These are phyloP conservation scores for Dinoponera quadriceps DNA, from an alignment of 1,140 invertebrate species.

Conservation along the genomic window DNA sequence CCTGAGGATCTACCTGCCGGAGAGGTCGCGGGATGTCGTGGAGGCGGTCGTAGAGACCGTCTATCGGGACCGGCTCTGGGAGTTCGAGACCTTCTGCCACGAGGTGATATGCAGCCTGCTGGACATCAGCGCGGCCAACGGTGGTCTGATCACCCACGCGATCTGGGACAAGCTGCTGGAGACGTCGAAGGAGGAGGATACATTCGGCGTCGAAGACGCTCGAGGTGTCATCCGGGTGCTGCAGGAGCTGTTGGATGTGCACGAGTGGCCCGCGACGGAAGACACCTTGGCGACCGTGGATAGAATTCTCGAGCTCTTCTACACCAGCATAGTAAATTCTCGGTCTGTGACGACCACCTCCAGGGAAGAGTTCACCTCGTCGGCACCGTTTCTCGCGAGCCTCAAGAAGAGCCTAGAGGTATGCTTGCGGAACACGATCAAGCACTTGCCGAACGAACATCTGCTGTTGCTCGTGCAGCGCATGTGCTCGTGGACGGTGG, in stretches of 20 bases:
- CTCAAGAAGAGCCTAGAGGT: conserved; percentile 79
- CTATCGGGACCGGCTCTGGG: conserved; percentile 76
- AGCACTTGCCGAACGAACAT: conserved; percentile 81
- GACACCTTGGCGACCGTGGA: conserved; percentile 80
- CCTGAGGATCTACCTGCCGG: conserved; percentile 70
- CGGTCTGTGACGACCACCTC: conserved; percentile 43
- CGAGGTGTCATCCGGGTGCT: conserved; percentile 81
- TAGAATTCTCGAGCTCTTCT: conserved; percentile 84
- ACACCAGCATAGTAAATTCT: conserved; percentile 79
- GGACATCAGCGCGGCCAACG: conserved; percentile 58
- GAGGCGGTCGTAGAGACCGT: conserved; percentile 72
- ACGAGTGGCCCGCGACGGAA: conserved; percentile 84
- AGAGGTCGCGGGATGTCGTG: conserved; percentile 66
- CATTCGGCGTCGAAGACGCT: conserved; percentile 52
- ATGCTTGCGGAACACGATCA: conserved; percentile 82
- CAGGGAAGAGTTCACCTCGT: background rate
- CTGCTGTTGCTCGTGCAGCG: conserved; percentile 80
- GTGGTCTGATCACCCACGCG: conserved; percentile 63
- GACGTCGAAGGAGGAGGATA: conserved; percentile 42
- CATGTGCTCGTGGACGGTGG: conserved; percentile 80
- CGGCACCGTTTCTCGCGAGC: conserved; percentile 52
- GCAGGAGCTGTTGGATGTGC: conserved; percentile 83
- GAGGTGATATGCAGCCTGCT: conserved; percentile 71
- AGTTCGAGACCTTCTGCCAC: conserved; percentile 74
- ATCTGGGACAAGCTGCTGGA: conserved; percentile 72